Conservation (phyloP, 2,888 invertebrate species). For the Ectropis crepuscularia region DNA sequence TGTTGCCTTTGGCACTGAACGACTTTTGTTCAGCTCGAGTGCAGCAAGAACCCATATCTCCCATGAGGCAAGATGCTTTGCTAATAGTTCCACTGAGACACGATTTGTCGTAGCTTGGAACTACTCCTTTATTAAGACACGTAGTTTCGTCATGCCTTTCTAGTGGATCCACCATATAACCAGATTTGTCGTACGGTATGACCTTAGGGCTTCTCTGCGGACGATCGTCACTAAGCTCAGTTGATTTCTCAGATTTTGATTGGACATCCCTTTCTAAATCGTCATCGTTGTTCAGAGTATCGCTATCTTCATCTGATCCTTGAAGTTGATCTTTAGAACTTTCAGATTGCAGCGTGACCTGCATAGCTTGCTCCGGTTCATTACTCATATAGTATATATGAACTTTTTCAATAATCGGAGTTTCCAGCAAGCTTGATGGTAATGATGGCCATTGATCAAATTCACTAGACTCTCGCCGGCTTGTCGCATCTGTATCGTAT, state of each 20-base stretch:
- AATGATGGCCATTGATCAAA: constrained; percentile 94
- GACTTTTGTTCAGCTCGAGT: constrained; percentile 72
- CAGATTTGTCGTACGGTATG: constrained; percentile 79
- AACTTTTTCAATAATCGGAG: constrained; percentile 89
- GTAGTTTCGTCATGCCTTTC: constrained; percentile 70
- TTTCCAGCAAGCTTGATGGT: constrained; percentile 89
- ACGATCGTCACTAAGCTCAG: constrained; percentile 64
- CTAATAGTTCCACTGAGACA: constrained; percentile 78
- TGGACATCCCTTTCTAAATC: constrained; percentile 83
- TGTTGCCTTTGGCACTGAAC: constrained; percentile 64
- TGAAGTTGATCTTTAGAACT: constrained; percentile 86
- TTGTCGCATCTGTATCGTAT: constrained; percentile 54
- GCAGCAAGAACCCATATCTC: constrained; percentile 78
- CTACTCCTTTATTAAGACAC: constrained; percentile 71
- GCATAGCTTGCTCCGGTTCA: constrained; percentile 91
- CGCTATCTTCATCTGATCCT: constrained; percentile 88
- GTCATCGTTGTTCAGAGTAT: constrained; percentile 88
- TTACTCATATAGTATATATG: constrained; percentile 92
- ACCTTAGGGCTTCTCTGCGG: constrained; percentile 66
- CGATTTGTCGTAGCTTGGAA: constrained; percentile 77
- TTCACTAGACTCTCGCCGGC: constrained; percentile 84
- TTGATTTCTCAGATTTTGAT: constrained; percentile 72
- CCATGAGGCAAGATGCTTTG: constrained; percentile 77
- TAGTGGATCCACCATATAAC: constrained; percentile 81
- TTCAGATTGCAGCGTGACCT: constrained; percentile 88